Evolutionary conservation across 2,888 invertebrate genomes (phyloP).

Genomic region (Perizoma flavofasciatum): DNA sequence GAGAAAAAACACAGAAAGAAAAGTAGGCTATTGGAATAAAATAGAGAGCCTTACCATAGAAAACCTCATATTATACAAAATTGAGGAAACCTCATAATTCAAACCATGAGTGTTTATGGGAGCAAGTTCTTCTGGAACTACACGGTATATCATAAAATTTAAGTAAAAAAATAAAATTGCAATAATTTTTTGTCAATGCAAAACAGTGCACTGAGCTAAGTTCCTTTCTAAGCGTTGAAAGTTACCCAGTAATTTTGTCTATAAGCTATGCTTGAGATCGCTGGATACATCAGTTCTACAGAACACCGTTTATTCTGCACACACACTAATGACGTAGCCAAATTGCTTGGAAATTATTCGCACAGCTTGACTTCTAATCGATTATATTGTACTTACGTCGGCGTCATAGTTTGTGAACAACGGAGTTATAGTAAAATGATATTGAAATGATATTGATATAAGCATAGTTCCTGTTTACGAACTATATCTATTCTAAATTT

Average conservation of each 20-base stretch:
- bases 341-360: slow-evolving; percentile 37
- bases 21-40: no score
- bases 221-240: background rate
- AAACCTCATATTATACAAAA: no score
- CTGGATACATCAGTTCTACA: slow-evolving; percentile 34
- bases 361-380: slow-evolving; percentile 34
- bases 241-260: background rate
- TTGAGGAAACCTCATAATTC: no score
- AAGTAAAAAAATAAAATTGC: no score
- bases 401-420: slow-evolving; percentile 15
- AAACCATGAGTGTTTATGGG: no score
- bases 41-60: no score
- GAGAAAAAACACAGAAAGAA: no score
- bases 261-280: slow-evolving; percentile 46
- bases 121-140: no score
- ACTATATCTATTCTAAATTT: background rate
- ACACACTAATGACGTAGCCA: slow-evolving; percentile 33
- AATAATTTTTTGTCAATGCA: no score
- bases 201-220: no score
- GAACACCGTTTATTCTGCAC: slow-evolving; percentile 29
- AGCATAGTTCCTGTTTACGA: no score
- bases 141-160: no score
- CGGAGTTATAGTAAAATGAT: background rate
- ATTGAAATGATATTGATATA: background rate
- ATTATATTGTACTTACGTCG: slow-evolving; percentile 26